Conservation (phyloP, 2,797 vertebrate genomes). For the Harpagifer antarcticus region DNA sequence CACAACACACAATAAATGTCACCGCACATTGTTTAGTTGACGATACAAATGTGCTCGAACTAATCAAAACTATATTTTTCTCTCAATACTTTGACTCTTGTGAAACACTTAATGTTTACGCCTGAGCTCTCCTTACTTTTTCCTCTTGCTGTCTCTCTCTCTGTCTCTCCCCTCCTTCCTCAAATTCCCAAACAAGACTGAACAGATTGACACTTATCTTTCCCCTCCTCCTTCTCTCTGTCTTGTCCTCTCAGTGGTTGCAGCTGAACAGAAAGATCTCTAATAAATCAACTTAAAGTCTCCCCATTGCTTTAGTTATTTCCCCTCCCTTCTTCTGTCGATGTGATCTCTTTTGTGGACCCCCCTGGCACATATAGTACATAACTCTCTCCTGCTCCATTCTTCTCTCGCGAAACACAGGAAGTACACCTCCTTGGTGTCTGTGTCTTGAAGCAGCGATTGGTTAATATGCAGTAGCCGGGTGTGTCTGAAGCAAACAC, state of each 20-base stretch:
- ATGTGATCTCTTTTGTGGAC: constrained; percentile 35
- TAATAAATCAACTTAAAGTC: constrained; percentile 56
- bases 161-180: constrained; percentile 74
- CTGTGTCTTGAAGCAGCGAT: constrained; percentile 68
- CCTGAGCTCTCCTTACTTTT: constrained; percentile 62
- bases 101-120: constrained; percentile 73
- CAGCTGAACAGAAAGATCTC: constrained; percentile 39
- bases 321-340: constrained; percentile 29
- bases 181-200: constrained; percentile 91
- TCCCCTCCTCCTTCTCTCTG: constrained; percentile 74
- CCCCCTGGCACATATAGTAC: constrained; percentile 35
- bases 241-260: constrained; percentile 57
- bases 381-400: constrained; percentile 58
- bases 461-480: constrained; percentile 74
- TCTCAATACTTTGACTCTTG: constrained; percentile 29
- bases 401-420: constrained; percentile 79
- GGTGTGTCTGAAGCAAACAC: constrained; percentile 79
- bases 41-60: constrained; percentile 49
- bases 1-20: constrained; percentile 77
- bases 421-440: constrained; percentile 81
- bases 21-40: constrained; percentile 63
- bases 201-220: constrained; percentile 88
- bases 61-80: constrained; percentile 26
- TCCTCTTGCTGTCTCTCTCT: constrained; percentile 56
- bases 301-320: constrained; percentile 37